These are phyloP conservation scores for Acanthosoma haemorrhoidale DNA, from an alignment of 2,888 invertebrate species.

Conservation along the genomic window DNA sequence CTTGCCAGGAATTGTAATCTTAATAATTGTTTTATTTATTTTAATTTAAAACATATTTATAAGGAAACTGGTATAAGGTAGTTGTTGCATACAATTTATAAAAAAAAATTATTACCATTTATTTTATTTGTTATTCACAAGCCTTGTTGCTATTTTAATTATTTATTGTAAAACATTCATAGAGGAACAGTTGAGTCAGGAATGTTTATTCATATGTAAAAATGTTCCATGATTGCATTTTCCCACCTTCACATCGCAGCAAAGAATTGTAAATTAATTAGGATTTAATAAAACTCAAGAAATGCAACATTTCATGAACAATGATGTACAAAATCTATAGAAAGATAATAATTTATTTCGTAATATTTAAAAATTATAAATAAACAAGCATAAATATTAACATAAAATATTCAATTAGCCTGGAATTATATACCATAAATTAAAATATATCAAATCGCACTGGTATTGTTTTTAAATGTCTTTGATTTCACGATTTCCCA, in stretches of 20 bases:
- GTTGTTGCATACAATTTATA: not conserved
- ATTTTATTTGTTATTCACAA: constrained; percentile 14
- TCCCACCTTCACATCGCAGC: constrained; percentile 4
- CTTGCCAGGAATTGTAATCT: not conserved
- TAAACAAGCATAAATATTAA: constrained; percentile 30
- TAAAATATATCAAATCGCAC: constrained; percentile 16
- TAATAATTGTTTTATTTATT: not conserved
- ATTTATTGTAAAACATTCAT: not conserved
- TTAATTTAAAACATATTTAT: not conserved
- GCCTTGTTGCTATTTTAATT: constrained; percentile 17
- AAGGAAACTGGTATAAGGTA: not conserved
- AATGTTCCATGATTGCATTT: not conserved
- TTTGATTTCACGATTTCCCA: constrained; percentile 16
- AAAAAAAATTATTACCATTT: constrained; percentile 9
- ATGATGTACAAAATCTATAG: constrained; percentile 16
- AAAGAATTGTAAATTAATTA: not conserved
- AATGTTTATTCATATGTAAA: not conserved
- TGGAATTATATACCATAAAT: constrained; percentile 9
- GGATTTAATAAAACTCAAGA: not conserved
- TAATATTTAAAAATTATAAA: constrained; percentile 25
- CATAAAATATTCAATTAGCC: not conserved
- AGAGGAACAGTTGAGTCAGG: not conserved
- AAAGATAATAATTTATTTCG: constrained; percentile 21
- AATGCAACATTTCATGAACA: constrained; percentile 2
- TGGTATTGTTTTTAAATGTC: constrained; percentile 11